Conservation (phyloP, 2,113 vertebrate species). For the Sminthopsis crassicaudata region DNA sequence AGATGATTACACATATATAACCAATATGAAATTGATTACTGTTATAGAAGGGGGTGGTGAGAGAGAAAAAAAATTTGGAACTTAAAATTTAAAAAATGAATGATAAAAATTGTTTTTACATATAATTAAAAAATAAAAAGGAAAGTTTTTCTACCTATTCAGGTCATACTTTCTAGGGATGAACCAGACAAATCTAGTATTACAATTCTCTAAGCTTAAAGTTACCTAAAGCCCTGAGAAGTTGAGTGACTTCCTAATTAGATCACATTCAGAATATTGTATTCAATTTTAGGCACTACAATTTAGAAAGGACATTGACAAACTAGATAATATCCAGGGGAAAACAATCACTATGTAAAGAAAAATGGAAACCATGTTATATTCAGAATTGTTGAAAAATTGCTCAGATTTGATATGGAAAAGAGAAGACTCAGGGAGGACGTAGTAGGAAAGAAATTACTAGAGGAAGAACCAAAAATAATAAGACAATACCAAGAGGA, state of each 20-base stretch:
- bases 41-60: neutral
- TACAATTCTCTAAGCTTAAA: neutral
- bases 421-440: neutral
- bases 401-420: neutral
- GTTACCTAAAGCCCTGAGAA: neutral
- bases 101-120: neutral
- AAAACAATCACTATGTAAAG: neutral
- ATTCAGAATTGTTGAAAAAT: neutral
- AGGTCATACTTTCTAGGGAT: neutral
- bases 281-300: neutral
- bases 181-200: neutral
- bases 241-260: neutral
- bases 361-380: neutral
- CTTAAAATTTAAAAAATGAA: neutral
- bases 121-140: neutral
- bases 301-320: neutral
- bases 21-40: neutral
- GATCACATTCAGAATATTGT: neutral
- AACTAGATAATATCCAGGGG: neutral
- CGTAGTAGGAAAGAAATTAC: neutral
- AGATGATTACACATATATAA: no score
- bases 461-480: neutral
- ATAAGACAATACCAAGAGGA: neutral
- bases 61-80: neutral
- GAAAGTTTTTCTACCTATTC: neutral